Evolutionary conservation across 2,797 vertebrate species (phyloP), one percentile per base, ranked within the genome.

Genomic region (Cryptoblepharus egeriae): DNA sequence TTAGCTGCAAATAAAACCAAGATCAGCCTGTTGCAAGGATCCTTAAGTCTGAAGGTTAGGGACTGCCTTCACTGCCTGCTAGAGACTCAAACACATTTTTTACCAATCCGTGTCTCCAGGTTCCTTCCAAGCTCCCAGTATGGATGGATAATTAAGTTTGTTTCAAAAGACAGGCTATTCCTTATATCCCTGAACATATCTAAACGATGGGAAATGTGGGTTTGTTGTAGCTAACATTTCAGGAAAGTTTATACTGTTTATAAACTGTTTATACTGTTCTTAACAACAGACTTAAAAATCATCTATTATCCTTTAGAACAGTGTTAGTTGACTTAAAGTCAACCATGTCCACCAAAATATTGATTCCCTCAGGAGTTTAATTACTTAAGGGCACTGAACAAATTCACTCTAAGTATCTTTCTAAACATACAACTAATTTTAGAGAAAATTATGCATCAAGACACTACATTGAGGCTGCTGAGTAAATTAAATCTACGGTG

Each of bases 351-450:
- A 74, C 35, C 67, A 52, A 42, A 49, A 72, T 52, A 45, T 24
- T 81, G 61, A 65, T 22, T 57, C 32, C 61, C 32, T 81, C 32
- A 22, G 7, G 45, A 32, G 28, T 49, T 57, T 81, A 55, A 74
- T 58, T 81, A 67, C 60, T 67, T 63, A 32, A 67, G 37, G 71
- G 63, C n/a, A 67, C 45, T 28, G 1, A 42, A 52, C 58, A 1
- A 13, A 35, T 77, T 61, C 64, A 72, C 35, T 2, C 80, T 52
- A 77, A 65, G 26, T 85, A 71, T 20, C 60, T 86, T 42, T 84
- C 85, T 75, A 79, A 81, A 16, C 80, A 70, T 75, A 75, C 71
- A 75, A 73, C 85, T 79, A 67, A 12, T 82, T 88, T 87, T 61
- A 84, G 65, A 72, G 81, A 58, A 81, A 87, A 30, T 2, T 57